A percentile compares a stretch with the other conserved stretches of the same genome.
Evolutionary conservation across 2,113 vertebrate species (phyloP).

Genomic region (Ariopsis seemanni): DNA sequence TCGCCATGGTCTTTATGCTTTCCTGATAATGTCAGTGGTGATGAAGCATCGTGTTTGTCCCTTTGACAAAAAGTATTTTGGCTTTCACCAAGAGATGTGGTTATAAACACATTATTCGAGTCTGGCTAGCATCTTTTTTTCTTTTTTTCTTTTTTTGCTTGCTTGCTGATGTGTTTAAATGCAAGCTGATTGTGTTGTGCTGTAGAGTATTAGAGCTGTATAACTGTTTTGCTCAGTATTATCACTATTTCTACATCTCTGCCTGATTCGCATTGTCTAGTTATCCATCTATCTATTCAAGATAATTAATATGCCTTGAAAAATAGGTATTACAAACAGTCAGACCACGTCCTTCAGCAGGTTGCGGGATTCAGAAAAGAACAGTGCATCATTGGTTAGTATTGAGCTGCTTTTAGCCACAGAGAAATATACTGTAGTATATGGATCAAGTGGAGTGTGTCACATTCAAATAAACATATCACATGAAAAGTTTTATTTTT

Average conservation of each 20-base stretch:
- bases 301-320: background rate
- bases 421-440: background rate
- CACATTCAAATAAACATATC: background rate
- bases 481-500: background rate
- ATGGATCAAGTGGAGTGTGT: background rate
- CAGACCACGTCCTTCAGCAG: background rate
- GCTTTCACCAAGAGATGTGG: background rate
- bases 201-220: background rate
- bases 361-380: background rate
- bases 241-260: background rate
- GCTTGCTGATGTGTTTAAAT: background rate
- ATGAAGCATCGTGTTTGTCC: background rate
- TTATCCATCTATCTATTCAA: background rate
- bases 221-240: background rate
- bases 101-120: background rate
- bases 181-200: background rate
- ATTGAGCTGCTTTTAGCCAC: background rate
- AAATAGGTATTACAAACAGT: background rate
- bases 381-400: background rate
- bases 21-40: background rate
- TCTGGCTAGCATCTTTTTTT: constrained; percentile 1
- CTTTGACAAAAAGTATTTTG: background rate
- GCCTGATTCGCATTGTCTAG: background rate
- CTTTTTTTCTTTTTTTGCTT: background rate
- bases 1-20: background rate